A percentile compares a stretch with the other conserved stretches of the same genome.
Evolutionary conservation across 2,113 vertebrate species (phyloP).

Genomic region (Xiphophorus maculatus): DNA sequence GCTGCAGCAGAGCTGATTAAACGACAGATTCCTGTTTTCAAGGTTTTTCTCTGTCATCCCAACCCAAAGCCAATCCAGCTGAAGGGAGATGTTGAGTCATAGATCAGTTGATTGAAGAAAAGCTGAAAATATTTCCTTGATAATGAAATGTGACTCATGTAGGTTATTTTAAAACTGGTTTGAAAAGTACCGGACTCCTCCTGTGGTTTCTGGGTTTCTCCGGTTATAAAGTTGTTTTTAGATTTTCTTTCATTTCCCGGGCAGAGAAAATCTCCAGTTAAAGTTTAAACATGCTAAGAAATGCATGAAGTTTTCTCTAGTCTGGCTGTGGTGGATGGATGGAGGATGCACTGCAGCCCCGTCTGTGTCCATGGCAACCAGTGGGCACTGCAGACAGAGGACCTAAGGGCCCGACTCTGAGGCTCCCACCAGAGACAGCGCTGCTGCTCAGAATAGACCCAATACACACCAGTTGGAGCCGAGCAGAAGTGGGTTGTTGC

Average conservation of each 20-base stretch:
- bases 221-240: not conserved
- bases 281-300: constrained; percentile 31
- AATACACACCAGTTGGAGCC: constrained; percentile 36
- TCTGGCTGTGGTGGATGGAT: constrained; percentile 21
- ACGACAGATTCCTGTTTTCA: not conserved
- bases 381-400: constrained; percentile 40
- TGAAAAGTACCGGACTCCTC: not conserved
- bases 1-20: not conserved
- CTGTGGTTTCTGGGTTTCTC: not conserved
- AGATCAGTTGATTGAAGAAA: not conserved
- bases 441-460: constrained; percentile 56
- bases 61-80: not conserved
- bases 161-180: not conserved
- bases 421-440: constrained; percentile 42
- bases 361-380: constrained; percentile 64
- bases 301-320: constrained; percentile 14
- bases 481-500: constrained; percentile 54
- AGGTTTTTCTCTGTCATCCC: not conserved
- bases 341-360: constrained; percentile 28
- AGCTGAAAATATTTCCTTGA: not conserved
- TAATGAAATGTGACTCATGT: not conserved
- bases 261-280: not conserved
- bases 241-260: not conserved
- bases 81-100: not conserved
- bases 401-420: constrained; percentile 40